Conservation (phyloP, 2,888 invertebrate genomes). For the Limenitis camilla region DNA sequence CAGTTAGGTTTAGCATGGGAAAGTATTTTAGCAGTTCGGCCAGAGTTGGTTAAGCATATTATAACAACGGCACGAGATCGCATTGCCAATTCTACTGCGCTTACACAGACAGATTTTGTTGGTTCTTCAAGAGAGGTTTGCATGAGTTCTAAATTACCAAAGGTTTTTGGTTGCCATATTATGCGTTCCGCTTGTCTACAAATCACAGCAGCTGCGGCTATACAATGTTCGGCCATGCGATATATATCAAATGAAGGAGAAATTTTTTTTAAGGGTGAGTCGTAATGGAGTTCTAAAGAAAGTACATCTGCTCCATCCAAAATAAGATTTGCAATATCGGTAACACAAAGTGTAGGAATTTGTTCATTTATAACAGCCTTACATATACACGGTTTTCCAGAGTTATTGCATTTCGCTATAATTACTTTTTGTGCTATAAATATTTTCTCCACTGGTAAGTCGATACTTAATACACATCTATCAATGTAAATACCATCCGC, state of each 20-base stretch:
- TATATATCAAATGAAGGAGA: too few relatives aligned
- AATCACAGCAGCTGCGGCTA: constrained; percentile 81
- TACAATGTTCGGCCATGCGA: constrained; percentile 77
- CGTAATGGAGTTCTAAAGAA: constrained; percentile 76
- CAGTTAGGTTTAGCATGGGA: constrained; percentile 81
- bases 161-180: constrained; percentile 85
- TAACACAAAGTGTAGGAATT: constrained; percentile 82
- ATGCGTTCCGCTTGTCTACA: constrained; percentile 91
- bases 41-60: constrained; percentile 84
- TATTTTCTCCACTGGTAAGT: constrained; percentile 90
- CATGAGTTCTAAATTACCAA: constrained; percentile 79
- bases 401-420: constrained; percentile 86
- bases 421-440: constrained; percentile 92
- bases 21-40: constrained; percentile 80
- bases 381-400: constrained; percentile 90
- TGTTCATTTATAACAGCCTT: constrained; percentile 91
- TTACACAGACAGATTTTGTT: constrained; percentile 68
- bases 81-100: constrained; percentile 58
- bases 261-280: too few relatives aligned
- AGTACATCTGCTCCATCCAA: constrained; percentile 93
- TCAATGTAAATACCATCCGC: constrained; percentile 93
- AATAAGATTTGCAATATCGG: constrained; percentile 94
- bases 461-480: constrained; percentile 87
- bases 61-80: constrained; percentile 69
- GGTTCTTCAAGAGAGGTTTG: constrained; percentile 72